Evolutionary conservation across 2,888 invertebrate species (phyloP).

Genomic region (Euphydryas editha): DNA sequence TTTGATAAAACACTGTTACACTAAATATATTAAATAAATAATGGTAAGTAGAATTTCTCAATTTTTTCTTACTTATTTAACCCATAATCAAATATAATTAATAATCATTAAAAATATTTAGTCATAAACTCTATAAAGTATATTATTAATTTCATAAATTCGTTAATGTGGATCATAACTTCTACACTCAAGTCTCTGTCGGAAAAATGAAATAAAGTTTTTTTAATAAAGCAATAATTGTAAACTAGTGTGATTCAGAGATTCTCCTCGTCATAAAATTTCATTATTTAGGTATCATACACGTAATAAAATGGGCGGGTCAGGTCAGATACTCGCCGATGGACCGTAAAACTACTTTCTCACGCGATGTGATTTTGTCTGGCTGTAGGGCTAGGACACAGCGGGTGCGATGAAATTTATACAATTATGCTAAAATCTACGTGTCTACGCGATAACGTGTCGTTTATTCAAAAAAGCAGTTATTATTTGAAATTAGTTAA

Average conservation of each 20-base stretch:
- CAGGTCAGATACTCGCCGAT: constrained; percentile 38
- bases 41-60: no score
- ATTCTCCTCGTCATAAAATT: constrained; percentile 10
- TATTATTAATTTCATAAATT: no score
- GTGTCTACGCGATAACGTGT: no score
- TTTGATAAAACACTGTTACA: no score
- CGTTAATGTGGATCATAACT: not conserved
- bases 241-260: not conserved
- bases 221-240: not conserved
- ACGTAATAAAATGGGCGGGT: constrained; percentile 34
- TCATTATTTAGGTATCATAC: constrained; percentile 3
- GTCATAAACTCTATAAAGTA: no score
- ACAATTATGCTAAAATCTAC: not conserved
- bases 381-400: constrained; percentile 26
- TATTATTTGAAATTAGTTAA: no score
- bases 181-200: not conserved
- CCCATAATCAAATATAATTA: no score
- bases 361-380: constrained; percentile 43
- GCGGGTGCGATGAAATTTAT: not conserved
- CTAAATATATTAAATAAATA: no score
- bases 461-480: no score
- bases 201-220: not conserved
- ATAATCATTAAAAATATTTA: no score
- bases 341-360: constrained; percentile 48
- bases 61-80: no score